Evolutionary conservation across 2,113 vertebrate genomes (phyloP).

Genomic region (Vombatus ursinus): DNA sequence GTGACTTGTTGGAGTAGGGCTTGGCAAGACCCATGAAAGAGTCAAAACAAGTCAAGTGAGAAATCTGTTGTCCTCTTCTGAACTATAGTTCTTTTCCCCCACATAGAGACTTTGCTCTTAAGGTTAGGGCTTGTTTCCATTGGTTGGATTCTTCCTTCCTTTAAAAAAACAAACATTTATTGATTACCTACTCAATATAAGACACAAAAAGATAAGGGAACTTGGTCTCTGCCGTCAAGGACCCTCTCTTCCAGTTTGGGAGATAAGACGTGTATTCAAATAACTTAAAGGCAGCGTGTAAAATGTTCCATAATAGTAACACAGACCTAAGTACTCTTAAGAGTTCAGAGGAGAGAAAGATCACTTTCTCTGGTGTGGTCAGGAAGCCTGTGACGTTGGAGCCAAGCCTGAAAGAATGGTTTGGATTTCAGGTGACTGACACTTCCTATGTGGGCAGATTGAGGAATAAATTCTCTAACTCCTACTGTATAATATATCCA

Average conservation of each 20-base stretch:
- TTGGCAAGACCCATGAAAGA: not conserved
- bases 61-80: not conserved
- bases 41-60: not conserved
- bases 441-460: not conserved
- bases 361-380: not conserved
- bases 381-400: not conserved
- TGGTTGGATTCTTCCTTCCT: not conserved
- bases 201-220: not conserved
- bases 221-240: not conserved
- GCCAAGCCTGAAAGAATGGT: not conserved
- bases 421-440: not conserved
- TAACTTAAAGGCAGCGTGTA: not conserved
- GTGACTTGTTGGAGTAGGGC: not conserved
- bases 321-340: not conserved
- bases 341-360: not conserved
- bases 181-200: not conserved
- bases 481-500: not conserved
- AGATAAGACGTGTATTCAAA: not conserved
- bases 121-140: not conserved
- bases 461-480: not conserved
- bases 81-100: conserved; percentile 8
- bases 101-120: not conserved
- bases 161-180: not conserved
- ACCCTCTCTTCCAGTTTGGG: not conserved
- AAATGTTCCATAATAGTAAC: not conserved